Evolutionary conservation across 2,797 vertebrate genomes (phyloP).

Genomic region (Lateolabrax maculatus): DNA sequence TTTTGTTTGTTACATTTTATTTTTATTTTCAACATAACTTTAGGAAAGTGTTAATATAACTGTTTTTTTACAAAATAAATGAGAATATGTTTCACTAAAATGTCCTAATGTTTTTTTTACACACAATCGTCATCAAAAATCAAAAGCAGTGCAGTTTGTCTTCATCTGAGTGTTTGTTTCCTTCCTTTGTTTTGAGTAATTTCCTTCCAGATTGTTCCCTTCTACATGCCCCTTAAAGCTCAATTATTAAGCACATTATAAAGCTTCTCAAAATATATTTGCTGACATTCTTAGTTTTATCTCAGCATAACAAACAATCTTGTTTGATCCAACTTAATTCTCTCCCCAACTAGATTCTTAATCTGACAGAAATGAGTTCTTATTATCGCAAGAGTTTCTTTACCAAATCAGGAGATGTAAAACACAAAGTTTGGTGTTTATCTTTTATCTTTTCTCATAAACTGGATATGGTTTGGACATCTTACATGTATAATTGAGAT

Average conservation of each 20-base stretch:
- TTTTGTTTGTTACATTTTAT: neutral
- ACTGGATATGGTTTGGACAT: neutral
- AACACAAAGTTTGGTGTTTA: neutral
- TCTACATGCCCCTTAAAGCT: neutral
- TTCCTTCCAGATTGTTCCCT: neutral
- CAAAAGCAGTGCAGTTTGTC: neutral
- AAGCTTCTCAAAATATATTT: neutral
- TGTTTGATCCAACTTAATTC: neutral
- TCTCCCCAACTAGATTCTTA: neutral
- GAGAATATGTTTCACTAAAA: neutral
- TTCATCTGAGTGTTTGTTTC: neutral
- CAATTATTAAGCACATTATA: neutral
- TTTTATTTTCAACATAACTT: neutral
- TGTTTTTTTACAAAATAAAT: constrained; percentile 15
- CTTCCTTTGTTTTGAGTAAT: neutral
- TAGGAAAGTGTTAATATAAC: constrained; percentile 9
- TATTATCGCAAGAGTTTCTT: neutral
- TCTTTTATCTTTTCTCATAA: neutral
- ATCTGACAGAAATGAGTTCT: neutral
- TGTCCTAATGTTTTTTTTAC: constrained; percentile 3
- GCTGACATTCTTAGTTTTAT: neutral
- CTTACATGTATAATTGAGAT: neutral
- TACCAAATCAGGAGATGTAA: neutral
- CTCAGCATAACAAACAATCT: no score
- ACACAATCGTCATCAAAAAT: neutral